Evolutionary conservation across 37 sponge, comb jelly and placozoan species (phyloP).

Genomic region (Eunapius fragilis): DNA sequence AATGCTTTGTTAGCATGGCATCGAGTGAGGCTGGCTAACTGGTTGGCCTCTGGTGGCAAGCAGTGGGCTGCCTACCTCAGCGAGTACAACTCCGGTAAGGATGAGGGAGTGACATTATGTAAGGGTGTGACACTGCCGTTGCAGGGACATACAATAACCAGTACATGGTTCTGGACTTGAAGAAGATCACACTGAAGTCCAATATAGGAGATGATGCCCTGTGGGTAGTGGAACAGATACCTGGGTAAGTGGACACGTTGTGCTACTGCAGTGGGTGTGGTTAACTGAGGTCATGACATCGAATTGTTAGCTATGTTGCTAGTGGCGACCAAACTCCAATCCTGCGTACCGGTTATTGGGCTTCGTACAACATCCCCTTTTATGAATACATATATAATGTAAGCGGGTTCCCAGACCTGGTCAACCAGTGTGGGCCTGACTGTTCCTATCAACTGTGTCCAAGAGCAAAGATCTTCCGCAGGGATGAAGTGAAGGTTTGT

Average conservation of each 20-base stretch:
- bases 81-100: constrained; percentile 68
- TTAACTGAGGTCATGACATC: background rate
- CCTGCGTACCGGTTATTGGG: constrained; percentile 68
- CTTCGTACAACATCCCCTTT: constrained; percentile 80
- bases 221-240: constrained; percentile 74
- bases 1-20: constrained; percentile 72
- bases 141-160: constrained; percentile 81
- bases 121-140: background rate
- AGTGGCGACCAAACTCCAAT: constrained; percentile 65
- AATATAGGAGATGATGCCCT: constrained; percentile 48
- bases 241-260: constrained; percentile 57
- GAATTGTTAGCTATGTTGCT: constrained; percentile 21
- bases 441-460: constrained; percentile 45
- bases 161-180: constrained; percentile 78
- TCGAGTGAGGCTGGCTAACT: constrained; percentile 70
- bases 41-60: constrained; percentile 44
- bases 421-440: constrained; percentile 26
- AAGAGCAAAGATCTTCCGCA: constrained; percentile 71
- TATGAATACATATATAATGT: constrained; percentile 54
- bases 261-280: background rate
- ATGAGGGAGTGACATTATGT: background rate
- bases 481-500: constrained; percentile 68
- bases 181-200: constrained; percentile 42
- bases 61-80: constrained; percentile 48
- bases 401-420: constrained; percentile 49